These are phyloP conservation scores for Drosophila melanosoma DNA, from an alignment of 2,888 invertebrate genomes.

Conservation along the genomic window DNA sequence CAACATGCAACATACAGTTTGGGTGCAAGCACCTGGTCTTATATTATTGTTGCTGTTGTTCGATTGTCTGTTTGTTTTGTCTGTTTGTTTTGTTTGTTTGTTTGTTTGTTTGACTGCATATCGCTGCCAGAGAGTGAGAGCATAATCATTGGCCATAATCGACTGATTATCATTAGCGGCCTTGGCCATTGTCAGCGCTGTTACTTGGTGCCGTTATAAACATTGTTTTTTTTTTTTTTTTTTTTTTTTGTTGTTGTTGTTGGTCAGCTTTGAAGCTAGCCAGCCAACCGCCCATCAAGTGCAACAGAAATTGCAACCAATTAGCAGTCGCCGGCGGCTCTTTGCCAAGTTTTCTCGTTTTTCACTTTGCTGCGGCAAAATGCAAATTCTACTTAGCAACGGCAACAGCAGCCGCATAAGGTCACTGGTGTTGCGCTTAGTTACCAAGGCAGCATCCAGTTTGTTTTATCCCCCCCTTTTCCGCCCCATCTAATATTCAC, in stretches of 20 bases:
- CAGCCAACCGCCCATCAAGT: conserved; percentile 10
- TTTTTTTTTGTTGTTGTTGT: conserved; percentile 26
- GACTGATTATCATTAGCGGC: conserved; percentile 50
- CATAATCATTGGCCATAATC: conserved; percentile 60
- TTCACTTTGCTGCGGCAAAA: conserved; percentile 53
- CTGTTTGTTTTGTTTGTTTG: not conserved
- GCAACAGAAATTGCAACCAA: conserved; percentile 51
- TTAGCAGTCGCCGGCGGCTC: conserved; percentile 50
- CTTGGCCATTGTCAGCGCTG: conserved; percentile 60
- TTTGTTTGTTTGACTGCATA: conserved; percentile 20
- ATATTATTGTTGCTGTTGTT: conserved; percentile 16
- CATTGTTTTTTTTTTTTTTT: conserved; percentile 20
- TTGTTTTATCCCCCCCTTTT: conserved; percentile 5
- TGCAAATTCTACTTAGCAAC: conserved; percentile 51
- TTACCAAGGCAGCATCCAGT: conserved; percentile 37
- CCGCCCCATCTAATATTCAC: not conserved
- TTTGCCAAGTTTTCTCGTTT: conserved; percentile 54
- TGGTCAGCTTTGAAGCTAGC: conserved; percentile 21
- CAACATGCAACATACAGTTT: conserved; percentile 35
- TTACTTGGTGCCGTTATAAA: conserved; percentile 15
- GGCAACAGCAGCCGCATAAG: conserved; percentile 16
- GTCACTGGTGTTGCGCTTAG: conserved; percentile 29
- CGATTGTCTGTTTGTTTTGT: conserved; percentile 15
- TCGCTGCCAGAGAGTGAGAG: conserved; percentile 41
- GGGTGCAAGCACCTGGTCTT: conserved; percentile 73